Evolutionary conservation across 2,113 vertebrate genomes (phyloP), one percentile per base, ranked within the genome.

Genomic region (Peucedramus taeniatus): DNA sequence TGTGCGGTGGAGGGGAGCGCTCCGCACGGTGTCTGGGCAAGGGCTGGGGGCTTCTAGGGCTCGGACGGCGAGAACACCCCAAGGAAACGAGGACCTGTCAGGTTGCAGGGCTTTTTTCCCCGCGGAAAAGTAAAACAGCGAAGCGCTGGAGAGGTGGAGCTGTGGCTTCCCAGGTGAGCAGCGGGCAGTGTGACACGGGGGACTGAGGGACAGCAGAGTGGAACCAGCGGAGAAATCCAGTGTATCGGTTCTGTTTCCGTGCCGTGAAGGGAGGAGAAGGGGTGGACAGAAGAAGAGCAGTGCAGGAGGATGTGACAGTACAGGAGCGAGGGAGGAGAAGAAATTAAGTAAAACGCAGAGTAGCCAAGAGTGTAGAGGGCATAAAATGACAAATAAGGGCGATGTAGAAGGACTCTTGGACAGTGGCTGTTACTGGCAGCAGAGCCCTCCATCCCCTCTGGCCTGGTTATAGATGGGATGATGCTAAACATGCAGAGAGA

Each of bases 51-150:
- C 6, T 16, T 40, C 2, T 22, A 8, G 1, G 26, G 12, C 5
- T 27, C 8, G 37, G 63, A 57, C 44, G 51, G 64, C n/a, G 16
- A 10, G 75, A 40, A 5, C 26, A 11, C 0, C 9, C 5, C 3
- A 3, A 15, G 51, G 10, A 22, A 39, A 20, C 21, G 0, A 17
- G 49, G 37, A 30, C 0, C 13, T n/a, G 45, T 12, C 56, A 0
- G 64, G 2, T 10, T 27, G 39, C 22, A 31, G n/a, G 40, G 40
- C 15, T 42, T 42, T 42, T 35, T 19, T 63, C 22, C 21, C 10
- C 6, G 53, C 0, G n/a, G n/a, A 7, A 31, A 27, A 17, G 39
- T 2, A 5, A 35, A 21, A 10, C 1, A 14, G n/a, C 0, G 1
- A 21, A 40, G 31, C 5, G 2, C 1, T 8, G 70, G 21, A 44